Evolutionary conservation across 2,113 vertebrate species (phyloP).

Genomic region (Gobiocypris rarus): DNA sequence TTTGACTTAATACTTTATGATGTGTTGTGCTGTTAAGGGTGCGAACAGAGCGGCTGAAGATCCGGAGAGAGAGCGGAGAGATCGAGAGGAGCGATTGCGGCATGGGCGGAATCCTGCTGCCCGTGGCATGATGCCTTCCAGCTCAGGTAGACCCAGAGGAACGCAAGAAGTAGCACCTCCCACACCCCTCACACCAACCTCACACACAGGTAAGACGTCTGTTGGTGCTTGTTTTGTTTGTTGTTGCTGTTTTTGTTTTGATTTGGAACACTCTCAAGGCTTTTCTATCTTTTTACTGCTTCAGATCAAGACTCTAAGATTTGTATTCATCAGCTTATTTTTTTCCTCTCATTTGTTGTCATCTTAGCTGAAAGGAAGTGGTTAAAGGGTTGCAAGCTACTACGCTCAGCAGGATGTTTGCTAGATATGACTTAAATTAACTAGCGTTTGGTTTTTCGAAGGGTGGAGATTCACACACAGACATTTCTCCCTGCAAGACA

Average conservation of each 20-base stretch:
- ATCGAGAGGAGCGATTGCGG: conserved; percentile 90
- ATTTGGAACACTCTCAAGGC: not conserved
- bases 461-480: not conserved
- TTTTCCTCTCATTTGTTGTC: conserved; percentile 1
- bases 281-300: not conserved
- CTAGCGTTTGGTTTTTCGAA: not conserved
- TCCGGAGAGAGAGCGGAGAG: conserved; percentile 87
- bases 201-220: conserved; percentile 78
- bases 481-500: not conserved
- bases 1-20: conserved; percentile 1
- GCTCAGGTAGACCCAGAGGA: conserved; percentile 87
- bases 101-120: conserved; percentile 87
- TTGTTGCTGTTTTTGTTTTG: not conserved
- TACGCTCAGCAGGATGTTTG: conserved; percentile 40
- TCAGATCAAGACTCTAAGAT: not conserved
- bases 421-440: conserved; percentile 68
- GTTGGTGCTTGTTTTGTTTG: not conserved
- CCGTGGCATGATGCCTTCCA: conserved; percentile 84
- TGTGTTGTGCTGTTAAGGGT: conserved; percentile 74
- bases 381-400: conserved; percentile 27
- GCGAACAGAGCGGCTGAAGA: conserved; percentile 91
- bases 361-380: conserved; percentile 49
- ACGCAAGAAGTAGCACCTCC: conserved; percentile 85
- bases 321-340: conserved; percentile 4
- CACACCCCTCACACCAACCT: conserved; percentile 90